Evolutionary conservation across 2,888 invertebrate genomes (phyloP).

Genomic region (Oligia strigilis): DNA sequence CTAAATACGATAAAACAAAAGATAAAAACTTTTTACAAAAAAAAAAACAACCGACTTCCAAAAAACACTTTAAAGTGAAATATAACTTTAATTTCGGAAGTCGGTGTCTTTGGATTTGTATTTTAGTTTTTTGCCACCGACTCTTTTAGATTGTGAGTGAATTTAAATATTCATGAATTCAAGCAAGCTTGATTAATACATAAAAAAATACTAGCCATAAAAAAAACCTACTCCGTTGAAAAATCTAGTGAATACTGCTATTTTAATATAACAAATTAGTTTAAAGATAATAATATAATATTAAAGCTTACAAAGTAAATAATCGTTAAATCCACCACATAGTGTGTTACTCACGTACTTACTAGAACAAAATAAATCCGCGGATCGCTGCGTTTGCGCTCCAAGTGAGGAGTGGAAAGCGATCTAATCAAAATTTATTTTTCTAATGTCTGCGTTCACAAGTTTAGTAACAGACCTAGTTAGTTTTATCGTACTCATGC

Average conservation of each 20-base stretch:
- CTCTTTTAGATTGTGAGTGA: background rate
- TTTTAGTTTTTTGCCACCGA: too few species aligned
- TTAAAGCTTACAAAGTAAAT: conserved; percentile 65
- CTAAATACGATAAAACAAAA: too few species aligned
- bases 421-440: background rate
- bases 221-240: too few species aligned
- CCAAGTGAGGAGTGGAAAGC: conserved; percentile 20
- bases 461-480: background rate
- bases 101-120: too few species aligned
- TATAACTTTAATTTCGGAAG: too few species aligned
- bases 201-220: background rate
- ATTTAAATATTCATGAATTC: background rate
- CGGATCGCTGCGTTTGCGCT: conserved; percentile 48
- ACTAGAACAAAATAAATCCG: conserved; percentile 75
- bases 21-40: too few species aligned
- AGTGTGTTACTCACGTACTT: conserved; percentile 72
- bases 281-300: conserved; percentile 35
- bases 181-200: background rate
- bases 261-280: conserved; percentile 22
- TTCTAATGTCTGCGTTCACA: background rate
- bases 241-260: background rate
- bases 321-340: conserved; percentile 68
- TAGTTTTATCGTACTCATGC: background rate
- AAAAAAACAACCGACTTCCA: too few species aligned
- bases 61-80: too few species aligned